Percentiles rank a stretch among this genome's conserved stretches.
Conservation (phyloP, 1,140 invertebrate genomes). For the Adoxophyes honmai region DNA sequence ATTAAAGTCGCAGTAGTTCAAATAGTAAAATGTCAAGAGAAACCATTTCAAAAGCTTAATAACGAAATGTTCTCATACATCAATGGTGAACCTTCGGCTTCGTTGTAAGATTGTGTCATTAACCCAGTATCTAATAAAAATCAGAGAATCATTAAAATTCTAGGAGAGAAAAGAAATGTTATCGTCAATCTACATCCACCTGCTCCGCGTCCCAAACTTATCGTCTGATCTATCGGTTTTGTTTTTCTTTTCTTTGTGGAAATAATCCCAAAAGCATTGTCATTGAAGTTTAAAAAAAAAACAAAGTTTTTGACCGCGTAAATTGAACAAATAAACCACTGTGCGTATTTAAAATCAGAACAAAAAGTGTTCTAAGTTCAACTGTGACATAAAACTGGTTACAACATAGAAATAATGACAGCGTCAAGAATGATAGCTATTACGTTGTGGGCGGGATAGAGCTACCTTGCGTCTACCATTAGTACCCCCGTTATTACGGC, state of each 20-base stretch:
- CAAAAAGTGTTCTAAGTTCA: too few relatives aligned
- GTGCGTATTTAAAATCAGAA: too few relatives aligned
- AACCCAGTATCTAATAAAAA: constrained; percentile 1
- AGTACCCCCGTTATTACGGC: background rate
- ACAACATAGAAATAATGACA: constrained; percentile 9
- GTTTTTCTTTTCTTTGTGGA: constrained; percentile 11
- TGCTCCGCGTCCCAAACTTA: background rate
- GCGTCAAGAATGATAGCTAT: constrained; percentile 12
- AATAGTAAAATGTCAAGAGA: too few relatives aligned
- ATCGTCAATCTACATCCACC: constrained; percentile 6
- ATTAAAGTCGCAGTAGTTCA: too few relatives aligned
- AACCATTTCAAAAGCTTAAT: too few relatives aligned
- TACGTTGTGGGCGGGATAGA: constrained; percentile 6
- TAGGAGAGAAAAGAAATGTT: constrained; percentile 10
- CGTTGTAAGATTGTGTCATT: background rate
- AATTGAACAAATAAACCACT: background rate
- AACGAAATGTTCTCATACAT: too few relatives aligned
- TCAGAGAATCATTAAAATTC: constrained; percentile 2
- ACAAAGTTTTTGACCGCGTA: background rate
- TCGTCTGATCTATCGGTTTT: constrained; percentile 10
- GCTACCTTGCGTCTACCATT: constrained; percentile 7
- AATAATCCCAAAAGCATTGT: constrained; percentile 8
- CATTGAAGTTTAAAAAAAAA: background rate
- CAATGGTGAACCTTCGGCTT: background rate
- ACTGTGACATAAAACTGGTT: constrained; percentile 6